phyloP scores from a whole-genome alignment of 1,140 invertebrate species.

The Drosophila athabasca region DNA sequence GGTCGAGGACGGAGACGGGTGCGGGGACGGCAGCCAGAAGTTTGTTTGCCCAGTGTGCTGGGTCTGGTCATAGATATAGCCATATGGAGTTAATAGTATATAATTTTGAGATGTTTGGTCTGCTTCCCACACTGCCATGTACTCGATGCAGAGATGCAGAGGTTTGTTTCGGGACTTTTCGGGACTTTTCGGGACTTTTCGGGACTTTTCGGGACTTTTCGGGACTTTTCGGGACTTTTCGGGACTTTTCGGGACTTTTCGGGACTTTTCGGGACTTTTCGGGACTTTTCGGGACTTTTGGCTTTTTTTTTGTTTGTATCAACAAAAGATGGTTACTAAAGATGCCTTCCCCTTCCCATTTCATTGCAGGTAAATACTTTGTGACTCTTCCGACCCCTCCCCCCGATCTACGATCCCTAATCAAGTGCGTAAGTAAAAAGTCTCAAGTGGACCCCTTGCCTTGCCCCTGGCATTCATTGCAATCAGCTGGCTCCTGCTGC shows the following conservation, averaged over 20 bases:
- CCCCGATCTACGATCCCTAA: background rate
- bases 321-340: no score
- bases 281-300: background rate
- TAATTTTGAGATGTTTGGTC: slow-evolving; percentile 11
- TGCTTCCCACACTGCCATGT: no score
- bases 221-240: background rate
- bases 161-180: background rate
- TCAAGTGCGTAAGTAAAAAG: slow-evolving; percentile 41
- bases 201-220: slow-evolving; percentile 2
- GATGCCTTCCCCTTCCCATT: background rate
- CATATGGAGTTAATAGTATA: slow-evolving; percentile 47
- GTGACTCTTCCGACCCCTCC: background rate
- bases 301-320: background rate
- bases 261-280: background rate
- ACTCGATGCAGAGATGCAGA: no score
- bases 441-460: slow-evolving; percentile 9
- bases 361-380: slow-evolving; percentile 43
- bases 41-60: slow-evolving; percentile 28
- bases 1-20: slow-evolving; percentile 1
- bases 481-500: slow-evolving; percentile 49
- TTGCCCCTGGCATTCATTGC: slow-evolving; percentile 40
- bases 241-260: background rate
- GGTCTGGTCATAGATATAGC: slow-evolving; percentile 41
- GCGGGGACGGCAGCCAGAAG: slow-evolving; percentile 14
- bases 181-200: slow-evolving; percentile 2